Conservation (phyloP, 2,113 vertebrate species). For the Gambusia holbrooki region DNA sequence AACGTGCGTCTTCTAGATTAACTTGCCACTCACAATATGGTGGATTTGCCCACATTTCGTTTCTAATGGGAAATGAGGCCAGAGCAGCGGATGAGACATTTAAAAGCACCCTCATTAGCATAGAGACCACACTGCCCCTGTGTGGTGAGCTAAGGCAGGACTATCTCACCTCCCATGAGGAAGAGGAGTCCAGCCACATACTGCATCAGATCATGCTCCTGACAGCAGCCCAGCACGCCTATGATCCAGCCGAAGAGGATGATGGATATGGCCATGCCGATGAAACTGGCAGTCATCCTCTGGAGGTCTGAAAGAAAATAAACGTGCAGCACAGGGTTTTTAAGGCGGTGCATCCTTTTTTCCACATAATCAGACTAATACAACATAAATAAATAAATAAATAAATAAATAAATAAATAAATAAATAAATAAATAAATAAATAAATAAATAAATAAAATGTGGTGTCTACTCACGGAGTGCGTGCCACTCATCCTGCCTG, state of each 20-base stretch:
- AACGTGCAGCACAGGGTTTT: background rate
- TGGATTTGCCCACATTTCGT: background rate
- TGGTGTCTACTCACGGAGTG: slow-evolving; percentile 85
- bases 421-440: background rate
- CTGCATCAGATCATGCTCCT: slow-evolving; percentile 94
- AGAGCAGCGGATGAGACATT: slow-evolving; percentile 5
- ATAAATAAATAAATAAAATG: background rate
- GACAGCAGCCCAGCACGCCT: slow-evolving; percentile 90
- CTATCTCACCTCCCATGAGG: slow-evolving; percentile 92
- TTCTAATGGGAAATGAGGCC: background rate
- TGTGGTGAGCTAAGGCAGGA: slow-evolving; percentile 46
- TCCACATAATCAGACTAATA: background rate
- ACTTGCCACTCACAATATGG: background rate
- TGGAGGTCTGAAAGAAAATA: slow-evolving; percentile 82
- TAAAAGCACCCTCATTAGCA: slow-evolving; percentile 19
- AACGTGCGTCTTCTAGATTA: background rate
- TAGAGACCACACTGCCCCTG: slow-evolving; percentile 54
- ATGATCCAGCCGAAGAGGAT: slow-evolving; percentile 93
- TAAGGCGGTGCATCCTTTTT: background rate
- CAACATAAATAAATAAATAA: too few relatives aligned
- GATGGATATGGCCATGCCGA: slow-evolving; percentile 93
- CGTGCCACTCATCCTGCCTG: slow-evolving; percentile 92
- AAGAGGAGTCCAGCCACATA: slow-evolving; percentile 94
- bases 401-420: background rate
- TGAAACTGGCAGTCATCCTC: slow-evolving; percentile 93